phyloP scores from a whole-genome alignment of 2,888 invertebrate genomes.

The Latrodectus hesperus region DNA sequence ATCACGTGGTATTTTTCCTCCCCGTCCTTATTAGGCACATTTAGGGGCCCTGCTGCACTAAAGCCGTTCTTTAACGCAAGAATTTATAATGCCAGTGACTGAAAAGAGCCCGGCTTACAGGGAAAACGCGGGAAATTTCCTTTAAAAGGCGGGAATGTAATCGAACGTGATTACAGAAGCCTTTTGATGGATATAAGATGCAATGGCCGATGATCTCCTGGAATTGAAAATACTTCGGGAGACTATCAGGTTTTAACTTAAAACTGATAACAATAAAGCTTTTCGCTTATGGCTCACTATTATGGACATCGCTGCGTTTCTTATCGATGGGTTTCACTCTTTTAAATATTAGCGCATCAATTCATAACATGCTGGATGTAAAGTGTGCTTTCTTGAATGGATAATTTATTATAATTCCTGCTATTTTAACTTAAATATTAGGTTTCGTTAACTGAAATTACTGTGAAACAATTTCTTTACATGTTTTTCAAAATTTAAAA shows the following conservation, averaged over 20 bases:
- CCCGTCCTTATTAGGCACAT: conserved; percentile 48
- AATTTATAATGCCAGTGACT: conserved; percentile 47
- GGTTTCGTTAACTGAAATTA: no score
- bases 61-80: conserved; percentile 6
- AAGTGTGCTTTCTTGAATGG: no score
- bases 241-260: neutral
- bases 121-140: conserved; percentile 14
- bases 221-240: neutral
- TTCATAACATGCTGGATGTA: no score
- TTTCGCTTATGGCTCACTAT: no score
- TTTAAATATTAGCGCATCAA: no score
- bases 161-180: conserved; percentile 38
- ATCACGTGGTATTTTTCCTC: conserved; percentile 35
- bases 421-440: no score
- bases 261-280: neutral
- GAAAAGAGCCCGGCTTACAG: neutral
- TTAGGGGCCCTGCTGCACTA: conserved; percentile 8
- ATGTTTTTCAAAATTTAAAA: no score
- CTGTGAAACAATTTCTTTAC: no score
- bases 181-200: conserved; percentile 36
- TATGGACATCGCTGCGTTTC: no score
- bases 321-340: no score
- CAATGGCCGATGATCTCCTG: neutral
- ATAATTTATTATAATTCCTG: no score
- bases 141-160: conserved; percentile 4